Base-by-base conservation (phyloP, 2,797 vertebrate genomes). In the Platyrinchus mystaceus region DNA sequence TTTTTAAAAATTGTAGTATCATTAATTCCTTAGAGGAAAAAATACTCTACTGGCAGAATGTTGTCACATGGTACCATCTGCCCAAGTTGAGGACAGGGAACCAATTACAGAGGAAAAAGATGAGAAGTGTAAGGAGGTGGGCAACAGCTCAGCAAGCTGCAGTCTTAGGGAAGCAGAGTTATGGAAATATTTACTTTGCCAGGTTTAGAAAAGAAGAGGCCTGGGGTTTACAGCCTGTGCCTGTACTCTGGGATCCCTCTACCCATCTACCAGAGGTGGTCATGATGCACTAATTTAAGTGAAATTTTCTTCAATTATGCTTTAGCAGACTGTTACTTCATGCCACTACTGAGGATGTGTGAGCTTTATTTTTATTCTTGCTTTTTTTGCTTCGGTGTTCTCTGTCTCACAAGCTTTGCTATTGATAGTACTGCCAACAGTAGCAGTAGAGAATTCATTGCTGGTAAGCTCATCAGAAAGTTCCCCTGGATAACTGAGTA, bases 11-110 rank as follows among this genome's bases (percentile, higher is more conserved):
- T 26, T 83, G 75, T 13, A 41, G 56, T 43, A 10, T 82, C 68
- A 81, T 86, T 85, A 89, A 83, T 95, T 90, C 90, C 68, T 87
- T 8, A 70, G 41, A 91, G 81, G 80, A 94, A 84, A 89, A 97
- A 93, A 94, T 80, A 84, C 50, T 69, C 78, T 82, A 52, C 92
- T 95, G 74, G 53, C 62, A 82, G 63, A 84, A 46, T 1, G 47
- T 44, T 59, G 59, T 24, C 74, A 49, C n/a, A 14, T 9, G 70
- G 80, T 34, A 24, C 64, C 10, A 0, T 70, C 71, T 96, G 71
- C 71, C 58, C 60, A 87, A 93, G 84, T 70, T 56, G 64, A 74
- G 89, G 58, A 55, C 22, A 87, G 74, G 56, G 55, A 93, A 92
- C 74, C 79, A 88, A 83, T 94, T 91, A 93, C 13, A 92, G 79